These are phyloP conservation scores for Craseonycteris thonglongyai DNA, from an alignment of 2,113 vertebrate genomes.

Conservation along the genomic window DNA sequence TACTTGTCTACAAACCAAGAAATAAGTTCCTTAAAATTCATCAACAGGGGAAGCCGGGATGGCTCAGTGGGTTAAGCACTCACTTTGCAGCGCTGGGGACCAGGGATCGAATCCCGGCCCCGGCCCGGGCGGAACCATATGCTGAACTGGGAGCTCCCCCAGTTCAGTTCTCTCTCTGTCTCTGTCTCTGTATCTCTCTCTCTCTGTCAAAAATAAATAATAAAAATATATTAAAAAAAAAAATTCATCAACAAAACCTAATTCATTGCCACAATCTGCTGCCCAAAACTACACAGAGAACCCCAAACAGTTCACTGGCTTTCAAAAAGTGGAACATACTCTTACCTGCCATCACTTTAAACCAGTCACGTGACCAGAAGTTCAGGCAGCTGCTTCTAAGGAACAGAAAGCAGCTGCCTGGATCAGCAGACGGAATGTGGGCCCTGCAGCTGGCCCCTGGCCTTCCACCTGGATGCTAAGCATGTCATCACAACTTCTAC, in stretches of 20 bases:
- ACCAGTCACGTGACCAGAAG: constrained; percentile 65
- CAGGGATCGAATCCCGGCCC: too few relatives aligned
- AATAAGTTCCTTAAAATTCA: not conserved
- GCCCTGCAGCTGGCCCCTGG: constrained; percentile 67
- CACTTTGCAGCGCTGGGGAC: too few relatives aligned
- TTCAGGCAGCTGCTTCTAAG: constrained; percentile 65
- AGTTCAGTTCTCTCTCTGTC: too few relatives aligned
- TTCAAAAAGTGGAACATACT: constrained; percentile 60
- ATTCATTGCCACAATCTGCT: not conserved
- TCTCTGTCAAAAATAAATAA: too few relatives aligned
- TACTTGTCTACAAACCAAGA: not conserved
- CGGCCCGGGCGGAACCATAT: too few relatives aligned
- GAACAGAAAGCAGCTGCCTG: constrained; percentile 65
- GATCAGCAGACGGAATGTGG: constrained; percentile 67
- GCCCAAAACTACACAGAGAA: not conserved
- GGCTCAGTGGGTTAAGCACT: too few relatives aligned
- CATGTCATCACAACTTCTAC: constrained; percentile 69
- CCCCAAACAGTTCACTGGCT: constrained; percentile 41
- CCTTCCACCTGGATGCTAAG: constrained; percentile 72
- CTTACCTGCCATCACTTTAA: constrained; percentile 71
- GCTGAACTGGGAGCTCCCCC: too few relatives aligned
- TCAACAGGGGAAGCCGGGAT: too few relatives aligned
- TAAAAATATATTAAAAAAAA: too few relatives aligned
- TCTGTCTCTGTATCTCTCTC: too few relatives aligned
- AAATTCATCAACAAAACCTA: not conserved